A percentile compares a stretch with the other conserved stretches of the same genome.
phyloP scores from a whole-genome alignment of 2,113 vertebrate species.

The Pagrus major region DNA sequence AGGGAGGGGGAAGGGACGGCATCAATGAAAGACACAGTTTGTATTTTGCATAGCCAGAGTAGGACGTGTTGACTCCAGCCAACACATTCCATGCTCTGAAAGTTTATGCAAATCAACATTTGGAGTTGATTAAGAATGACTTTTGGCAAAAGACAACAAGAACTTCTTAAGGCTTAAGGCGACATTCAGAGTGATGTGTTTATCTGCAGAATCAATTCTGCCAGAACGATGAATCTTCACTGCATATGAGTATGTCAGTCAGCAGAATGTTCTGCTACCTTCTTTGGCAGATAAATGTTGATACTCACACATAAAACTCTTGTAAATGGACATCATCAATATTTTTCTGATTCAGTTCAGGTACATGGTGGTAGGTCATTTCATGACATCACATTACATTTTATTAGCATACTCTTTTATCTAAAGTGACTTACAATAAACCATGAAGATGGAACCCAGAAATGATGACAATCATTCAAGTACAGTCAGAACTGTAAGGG shows the following conservation, averaged over 20 bases:
- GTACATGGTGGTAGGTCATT: too few relatives aligned
- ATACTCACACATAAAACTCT: background rate
- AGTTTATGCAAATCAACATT: background rate
- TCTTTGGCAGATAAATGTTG: background rate
- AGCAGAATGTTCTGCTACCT: background rate
- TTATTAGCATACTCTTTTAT: too few relatives aligned
- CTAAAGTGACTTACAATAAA: too few relatives aligned
- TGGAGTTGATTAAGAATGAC: background rate
- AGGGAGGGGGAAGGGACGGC: background rate
- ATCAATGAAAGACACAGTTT: conserved; percentile 1
- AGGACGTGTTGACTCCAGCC: background rate
- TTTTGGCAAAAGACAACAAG: background rate
- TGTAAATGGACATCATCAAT: background rate
- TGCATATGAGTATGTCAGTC: background rate
- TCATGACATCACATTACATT: too few relatives aligned
- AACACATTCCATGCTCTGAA: background rate
- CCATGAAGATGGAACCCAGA: too few relatives aligned
- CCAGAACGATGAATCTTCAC: background rate
- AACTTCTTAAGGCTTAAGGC: background rate
- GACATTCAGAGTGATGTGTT: background rate
- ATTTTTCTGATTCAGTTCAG: too few relatives aligned
- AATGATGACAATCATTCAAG: too few relatives aligned
- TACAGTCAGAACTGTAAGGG: too few relatives aligned
- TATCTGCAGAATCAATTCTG: too few relatives aligned
- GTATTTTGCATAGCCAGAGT: conserved; percentile 2